These are phyloP conservation scores for Tretioscincus oriximinensis DNA, from an alignment of 2,113 vertebrate genomes.

Conservation along the genomic window DNA sequence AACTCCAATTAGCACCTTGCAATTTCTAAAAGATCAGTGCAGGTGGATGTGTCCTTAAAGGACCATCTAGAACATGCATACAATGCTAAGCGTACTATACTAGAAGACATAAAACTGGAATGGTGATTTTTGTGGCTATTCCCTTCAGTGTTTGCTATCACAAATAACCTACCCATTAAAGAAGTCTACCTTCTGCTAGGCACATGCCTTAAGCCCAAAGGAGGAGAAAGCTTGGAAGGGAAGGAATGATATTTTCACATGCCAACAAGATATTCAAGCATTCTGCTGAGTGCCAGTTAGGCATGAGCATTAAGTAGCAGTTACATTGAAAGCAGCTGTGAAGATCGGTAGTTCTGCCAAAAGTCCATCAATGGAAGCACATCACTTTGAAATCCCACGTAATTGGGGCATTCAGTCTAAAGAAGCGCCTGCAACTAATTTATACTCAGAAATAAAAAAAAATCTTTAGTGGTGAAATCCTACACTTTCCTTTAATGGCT, in stretches of 20 bases:
- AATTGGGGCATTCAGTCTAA: neutral
- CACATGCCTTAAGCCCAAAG: too few species aligned
- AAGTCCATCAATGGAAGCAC: neutral
- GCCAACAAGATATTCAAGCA: slow-evolving; percentile 1
- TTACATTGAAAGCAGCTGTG: slow-evolving; percentile 7
- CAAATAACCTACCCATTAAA: neutral
- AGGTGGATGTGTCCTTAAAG: neutral
- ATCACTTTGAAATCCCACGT: neutral
- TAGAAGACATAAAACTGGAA: too few species aligned
- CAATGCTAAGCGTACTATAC: too few species aligned
- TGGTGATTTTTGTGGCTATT: neutral
- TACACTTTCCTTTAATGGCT: neutral
- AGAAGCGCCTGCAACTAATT: slow-evolving; percentile 1
- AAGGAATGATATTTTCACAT: neutral
- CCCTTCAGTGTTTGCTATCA: neutral
- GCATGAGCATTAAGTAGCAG: neutral
- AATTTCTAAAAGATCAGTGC: neutral
- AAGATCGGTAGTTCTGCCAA: neutral
- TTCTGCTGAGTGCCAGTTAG: slow-evolving; percentile 4
- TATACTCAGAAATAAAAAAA: neutral
- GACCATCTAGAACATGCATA: neutral
- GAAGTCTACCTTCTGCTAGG: neutral
- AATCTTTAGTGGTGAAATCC: neutral
- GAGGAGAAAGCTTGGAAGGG: neutral
- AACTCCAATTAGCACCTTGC: too few species aligned